phyloP scores from a whole-genome alignment of 2,113 vertebrate species.

The Melospiza melodia region DNA sequence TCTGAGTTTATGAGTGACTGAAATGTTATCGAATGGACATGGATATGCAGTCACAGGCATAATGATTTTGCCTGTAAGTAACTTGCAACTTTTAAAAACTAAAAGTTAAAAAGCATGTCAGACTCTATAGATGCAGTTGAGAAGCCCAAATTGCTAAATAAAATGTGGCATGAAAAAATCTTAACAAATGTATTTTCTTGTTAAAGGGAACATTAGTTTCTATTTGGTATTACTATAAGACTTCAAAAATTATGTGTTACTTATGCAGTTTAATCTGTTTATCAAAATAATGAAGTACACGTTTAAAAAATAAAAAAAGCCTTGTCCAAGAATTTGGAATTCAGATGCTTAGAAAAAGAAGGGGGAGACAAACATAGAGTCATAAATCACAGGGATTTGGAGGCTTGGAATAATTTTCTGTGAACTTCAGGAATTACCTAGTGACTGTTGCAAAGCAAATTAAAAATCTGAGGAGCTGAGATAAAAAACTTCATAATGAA shows the following conservation, averaged over 20 bases:
- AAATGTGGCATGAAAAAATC: background rate
- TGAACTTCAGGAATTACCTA: background rate
- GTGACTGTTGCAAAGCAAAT: background rate
- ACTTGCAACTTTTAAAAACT: background rate
- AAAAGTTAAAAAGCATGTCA: background rate
- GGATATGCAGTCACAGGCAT: background rate
- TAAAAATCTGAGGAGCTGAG: background rate
- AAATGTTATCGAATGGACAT: background rate
- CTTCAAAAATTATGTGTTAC: background rate
- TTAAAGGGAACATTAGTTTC: background rate
- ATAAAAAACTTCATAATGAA: background rate
- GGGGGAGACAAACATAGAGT: background rate
- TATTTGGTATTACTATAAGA: background rate
- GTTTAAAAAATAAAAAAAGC: background rate
- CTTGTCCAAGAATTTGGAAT: background rate
- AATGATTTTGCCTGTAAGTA: background rate
- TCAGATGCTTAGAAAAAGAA: background rate
- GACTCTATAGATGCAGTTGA: background rate
- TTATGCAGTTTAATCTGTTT: background rate
- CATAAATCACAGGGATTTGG: background rate
- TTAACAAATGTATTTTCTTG: background rate
- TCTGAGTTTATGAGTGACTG: background rate
- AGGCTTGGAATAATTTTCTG: background rate
- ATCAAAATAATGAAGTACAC: background rate
- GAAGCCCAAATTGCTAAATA: background rate